Base-by-base conservation (phyloP, 2,888 invertebrate species). In the Baccha elongata region DNA sequence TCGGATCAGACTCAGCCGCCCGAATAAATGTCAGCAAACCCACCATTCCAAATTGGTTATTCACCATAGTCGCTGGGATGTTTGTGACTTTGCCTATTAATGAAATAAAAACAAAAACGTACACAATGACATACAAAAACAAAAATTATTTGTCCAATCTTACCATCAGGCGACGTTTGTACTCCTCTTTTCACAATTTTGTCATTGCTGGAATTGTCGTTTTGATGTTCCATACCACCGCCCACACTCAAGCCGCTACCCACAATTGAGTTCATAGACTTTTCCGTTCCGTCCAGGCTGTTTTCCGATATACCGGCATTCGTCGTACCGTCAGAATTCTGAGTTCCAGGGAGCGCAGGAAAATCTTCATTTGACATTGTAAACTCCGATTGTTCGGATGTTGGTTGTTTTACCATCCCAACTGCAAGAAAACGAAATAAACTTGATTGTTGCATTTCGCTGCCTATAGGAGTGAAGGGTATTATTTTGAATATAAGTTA, bases 301-400 rank as follows among this genome's bases (percentile, higher is more conserved):
- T 89, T 90, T 75, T 89, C 90, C 87, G 88, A 88, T 44, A 88
- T 73, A 84, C 88, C 88, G 81, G 88, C 87, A 85, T 89, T 89
- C 87, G 90, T 89, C 87, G 90, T 88, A 72, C 93, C 94, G 86
- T 94, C 94, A 87, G 93, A 92, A 87, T 92, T 93, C 87, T 96
- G 95, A 86, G 97, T 97, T 88, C 99, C 99, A 86, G 99, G 99
- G 90, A 99, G 93, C 90, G 99, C 99, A 87, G 99, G 99, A 92
- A 99, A 99, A 92, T 99, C 99, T 92, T 99, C 99, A 87, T 96
- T 97, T 88, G 98, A 98, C 95, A 99, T 99, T 89, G 97, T 96
- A 92, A 98, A 98, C 92, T 98, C 97, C 86, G 95, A 96, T 89
- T 97, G 94, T 91, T 97, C 97, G 60, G 96, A 94, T 88, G 96